Evolutionary conservation across 2,113 vertebrate genomes (phyloP).

Genomic region (Willisornis vidua): DNA sequence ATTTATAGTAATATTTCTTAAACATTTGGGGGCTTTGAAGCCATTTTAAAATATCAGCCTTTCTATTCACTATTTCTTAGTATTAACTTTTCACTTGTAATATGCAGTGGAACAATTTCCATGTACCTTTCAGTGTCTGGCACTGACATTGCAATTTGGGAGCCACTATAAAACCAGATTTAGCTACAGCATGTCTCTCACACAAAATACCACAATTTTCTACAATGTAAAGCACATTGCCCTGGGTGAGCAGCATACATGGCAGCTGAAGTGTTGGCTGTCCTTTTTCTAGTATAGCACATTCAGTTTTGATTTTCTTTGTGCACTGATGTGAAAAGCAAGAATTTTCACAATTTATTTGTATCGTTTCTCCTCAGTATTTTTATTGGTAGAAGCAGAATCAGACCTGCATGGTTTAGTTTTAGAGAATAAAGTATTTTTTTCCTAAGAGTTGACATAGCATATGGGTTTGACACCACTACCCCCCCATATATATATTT

Average conservation of each 20-base stretch:
- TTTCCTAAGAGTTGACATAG: not conserved
- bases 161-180: not conserved
- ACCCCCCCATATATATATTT: fast-evolving
- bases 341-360: not conserved
- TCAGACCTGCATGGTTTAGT: not conserved
- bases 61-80: not conserved
- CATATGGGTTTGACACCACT: not conserved
- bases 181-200: not conserved
- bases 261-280: not conserved
- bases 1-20: not conserved
- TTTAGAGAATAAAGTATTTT: not conserved
- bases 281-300: not conserved
- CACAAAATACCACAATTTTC: not conserved
- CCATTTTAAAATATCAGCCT: not conserved
- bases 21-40: not conserved
- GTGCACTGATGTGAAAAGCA: not conserved
- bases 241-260: not conserved
- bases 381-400: not conserved
- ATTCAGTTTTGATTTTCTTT: not conserved
- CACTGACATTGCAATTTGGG: fast-evolving
- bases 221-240: not conserved
- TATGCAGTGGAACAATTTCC: not conserved
- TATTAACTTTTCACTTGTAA: not conserved
- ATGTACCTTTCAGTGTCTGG: not conserved
- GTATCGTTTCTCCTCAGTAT: fast-evolving